phyloP scores from a whole-genome alignment of 2,113 vertebrate genomes.

The Sander lucioperca region DNA sequence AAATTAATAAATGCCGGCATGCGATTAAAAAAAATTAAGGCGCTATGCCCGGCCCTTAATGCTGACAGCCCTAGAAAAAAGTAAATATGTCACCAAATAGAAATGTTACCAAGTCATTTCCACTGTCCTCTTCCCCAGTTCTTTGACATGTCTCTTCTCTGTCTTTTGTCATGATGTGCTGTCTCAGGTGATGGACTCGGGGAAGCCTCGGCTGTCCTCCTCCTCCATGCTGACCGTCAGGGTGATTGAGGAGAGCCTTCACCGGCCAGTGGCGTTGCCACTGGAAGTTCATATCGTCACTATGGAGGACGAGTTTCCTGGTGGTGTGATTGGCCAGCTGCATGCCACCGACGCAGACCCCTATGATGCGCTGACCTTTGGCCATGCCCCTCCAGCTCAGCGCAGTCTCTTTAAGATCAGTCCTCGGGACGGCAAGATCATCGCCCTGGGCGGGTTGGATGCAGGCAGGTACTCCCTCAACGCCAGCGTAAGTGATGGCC shows the following conservation, averaged over 20 bases:
- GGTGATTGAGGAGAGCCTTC: constrained; percentile 97
- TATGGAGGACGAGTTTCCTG: constrained; percentile 98
- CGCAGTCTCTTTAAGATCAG: constrained; percentile 97
- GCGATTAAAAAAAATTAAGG: no score
- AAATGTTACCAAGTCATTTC: neutral
- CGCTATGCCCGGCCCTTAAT: no score
- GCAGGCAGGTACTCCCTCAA: constrained; percentile 93
- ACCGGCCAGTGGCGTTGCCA: constrained; percentile 92
- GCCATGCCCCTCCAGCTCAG: constrained; percentile 89
- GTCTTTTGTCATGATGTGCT: neutral
- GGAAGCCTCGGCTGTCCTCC: constrained; percentile 90
- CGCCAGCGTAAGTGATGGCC: constrained; percentile 94
- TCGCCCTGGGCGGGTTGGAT: constrained; percentile 93
- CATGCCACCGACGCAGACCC: constrained; percentile 96
- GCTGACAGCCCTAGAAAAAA: no score
- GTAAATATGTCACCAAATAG: neutral
- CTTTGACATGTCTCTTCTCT: neutral
- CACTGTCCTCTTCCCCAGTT: neutral
- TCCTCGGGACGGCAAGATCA: constrained; percentile 93
- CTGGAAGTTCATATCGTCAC: constrained; percentile 95
- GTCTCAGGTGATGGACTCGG: constrained; percentile 91
- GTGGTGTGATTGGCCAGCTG: constrained; percentile 96
- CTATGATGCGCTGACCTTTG: constrained; percentile 93
- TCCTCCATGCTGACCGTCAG: constrained; percentile 87
- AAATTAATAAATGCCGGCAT: no score